These are phyloP conservation scores for Drosophila fungiperda DNA, from an alignment of 2,888 invertebrate species.

Conservation along the genomic window DNA sequence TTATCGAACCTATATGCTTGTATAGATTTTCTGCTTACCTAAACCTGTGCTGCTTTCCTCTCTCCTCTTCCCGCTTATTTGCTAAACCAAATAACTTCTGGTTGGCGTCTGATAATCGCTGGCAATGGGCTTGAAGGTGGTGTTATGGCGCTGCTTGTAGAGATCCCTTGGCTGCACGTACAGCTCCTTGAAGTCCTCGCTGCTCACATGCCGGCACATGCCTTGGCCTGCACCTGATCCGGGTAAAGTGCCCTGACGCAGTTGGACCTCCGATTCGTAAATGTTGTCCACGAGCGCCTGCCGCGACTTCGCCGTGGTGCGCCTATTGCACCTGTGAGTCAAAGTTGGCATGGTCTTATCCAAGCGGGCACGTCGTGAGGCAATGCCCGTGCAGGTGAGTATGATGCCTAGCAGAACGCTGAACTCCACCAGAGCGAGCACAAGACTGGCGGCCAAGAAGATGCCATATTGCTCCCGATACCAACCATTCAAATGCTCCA, in stretches of 20 bases:
- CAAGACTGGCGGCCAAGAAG: slow-evolving; percentile 88
- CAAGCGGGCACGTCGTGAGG: slow-evolving; percentile 62
- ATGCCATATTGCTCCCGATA: slow-evolving; percentile 90
- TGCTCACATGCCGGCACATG: slow-evolving; percentile 62
- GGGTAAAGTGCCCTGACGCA: slow-evolving; percentile 39
- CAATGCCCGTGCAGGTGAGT: slow-evolving; percentile 89
- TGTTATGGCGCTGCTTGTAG: slow-evolving; percentile 81
- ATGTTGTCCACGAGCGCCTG: slow-evolving; percentile 82
- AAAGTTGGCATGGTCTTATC: slow-evolving; percentile 33
- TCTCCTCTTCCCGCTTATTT: slow-evolving; percentile 4
- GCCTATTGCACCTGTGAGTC: slow-evolving; percentile 32
- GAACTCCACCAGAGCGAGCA: slow-evolving; percentile 90
- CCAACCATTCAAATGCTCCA: slow-evolving; percentile 90
- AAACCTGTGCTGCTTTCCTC: neutral
- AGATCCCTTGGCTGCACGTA: slow-evolving; percentile 83
- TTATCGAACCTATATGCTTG: neutral
- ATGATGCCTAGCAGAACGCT: slow-evolving; percentile 90
- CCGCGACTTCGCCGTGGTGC: slow-evolving; percentile 64
- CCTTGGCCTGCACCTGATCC: slow-evolving; percentile 18
- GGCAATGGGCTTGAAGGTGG: slow-evolving; percentile 82
- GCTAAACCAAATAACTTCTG: slow-evolving; percentile 82
- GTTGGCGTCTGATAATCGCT: slow-evolving; percentile 82
- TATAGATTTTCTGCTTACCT: neutral
- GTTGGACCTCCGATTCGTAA: slow-evolving; percentile 82
- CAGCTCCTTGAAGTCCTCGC: slow-evolving; percentile 81